Evolutionary conservation across 64 coral and sea anemone genomes (phyloP).

Genomic region (Actinia tenebrosa): DNA sequence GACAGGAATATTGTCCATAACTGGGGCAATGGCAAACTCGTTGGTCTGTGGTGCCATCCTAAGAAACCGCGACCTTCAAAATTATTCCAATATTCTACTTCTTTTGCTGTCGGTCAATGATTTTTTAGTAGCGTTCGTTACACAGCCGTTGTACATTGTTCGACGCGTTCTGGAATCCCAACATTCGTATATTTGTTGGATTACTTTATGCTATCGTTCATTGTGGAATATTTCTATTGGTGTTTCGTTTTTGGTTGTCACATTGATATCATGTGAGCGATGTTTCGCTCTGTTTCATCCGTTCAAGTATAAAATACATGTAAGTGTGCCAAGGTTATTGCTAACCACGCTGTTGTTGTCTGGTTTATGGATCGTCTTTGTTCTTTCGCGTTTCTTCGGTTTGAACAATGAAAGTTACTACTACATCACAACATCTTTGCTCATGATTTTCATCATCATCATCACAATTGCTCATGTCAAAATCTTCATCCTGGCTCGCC

Average conservation of each 20-base stretch:
- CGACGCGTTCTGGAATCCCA: slow-evolving; percentile 24
- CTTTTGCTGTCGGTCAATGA: slow-evolving; percentile 37
- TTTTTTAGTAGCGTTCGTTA: slow-evolving; percentile 17
- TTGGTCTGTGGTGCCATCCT: slow-evolving; percentile 34
- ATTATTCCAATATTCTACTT: slow-evolving; percentile 28
- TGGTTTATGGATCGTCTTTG: slow-evolving; percentile 8
- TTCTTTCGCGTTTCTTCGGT: slow-evolving; percentile 34
- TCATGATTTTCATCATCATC: slow-evolving; percentile 23
- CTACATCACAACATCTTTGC: slow-evolving; percentile 8
- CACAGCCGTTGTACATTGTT: slow-evolving; percentile 33
- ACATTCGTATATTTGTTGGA: slow-evolving; percentile 34
- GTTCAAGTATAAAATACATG: slow-evolving; percentile 37
- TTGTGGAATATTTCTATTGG: slow-evolving; percentile 48
- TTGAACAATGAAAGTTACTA: slow-evolving; percentile 17
- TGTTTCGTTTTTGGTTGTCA: slow-evolving; percentile 27
- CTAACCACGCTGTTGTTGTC: background rate
- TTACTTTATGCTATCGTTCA: slow-evolving; percentile 27
- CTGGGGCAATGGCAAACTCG: slow-evolving; percentile 8
- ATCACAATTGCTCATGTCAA: slow-evolving; percentile 32
- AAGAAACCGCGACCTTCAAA: slow-evolving; percentile 7
- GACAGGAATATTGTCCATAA: slow-evolving; percentile 16
- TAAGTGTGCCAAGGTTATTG: background rate
- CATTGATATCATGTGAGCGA: slow-evolving; percentile 26
- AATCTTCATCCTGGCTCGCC: slow-evolving; percentile 27
- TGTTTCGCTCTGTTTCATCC: slow-evolving; percentile 40